A percentile compares a stretch with the other conserved stretches of the same genome.
Evolutionary conservation across 1,140 invertebrate species (phyloP).

Genomic region (Drosophila kikkawai): DNA sequence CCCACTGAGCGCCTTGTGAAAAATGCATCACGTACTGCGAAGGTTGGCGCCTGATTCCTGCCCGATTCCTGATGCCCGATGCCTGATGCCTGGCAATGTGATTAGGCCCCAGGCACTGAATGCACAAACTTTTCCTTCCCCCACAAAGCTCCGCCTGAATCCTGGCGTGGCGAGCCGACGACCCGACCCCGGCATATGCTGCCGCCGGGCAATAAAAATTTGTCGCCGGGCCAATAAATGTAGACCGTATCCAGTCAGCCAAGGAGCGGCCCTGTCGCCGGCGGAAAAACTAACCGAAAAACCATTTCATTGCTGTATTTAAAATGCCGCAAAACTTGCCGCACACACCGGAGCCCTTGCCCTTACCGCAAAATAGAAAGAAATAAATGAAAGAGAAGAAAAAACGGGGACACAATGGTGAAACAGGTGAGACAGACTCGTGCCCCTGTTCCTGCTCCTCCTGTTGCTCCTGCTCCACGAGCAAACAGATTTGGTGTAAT

Average conservation of each 20-base stretch:
- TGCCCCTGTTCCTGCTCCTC: neutral
- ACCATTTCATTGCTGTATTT: constrained; percentile 70
- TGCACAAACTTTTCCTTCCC: constrained; percentile 57
- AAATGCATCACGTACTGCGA: constrained; percentile 76
- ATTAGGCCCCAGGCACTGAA: constrained; percentile 67
- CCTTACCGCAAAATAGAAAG: neutral
- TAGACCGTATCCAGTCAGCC: constrained; percentile 30
- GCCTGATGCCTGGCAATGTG: constrained; percentile 65
- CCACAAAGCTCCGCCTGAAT: neutral
- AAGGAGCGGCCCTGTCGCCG: constrained; percentile 18
- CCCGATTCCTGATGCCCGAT: constrained; percentile 31
- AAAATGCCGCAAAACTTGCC: constrained; percentile 57
- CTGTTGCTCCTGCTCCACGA: constrained; percentile 11
- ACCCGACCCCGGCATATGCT: constrained; percentile 56
- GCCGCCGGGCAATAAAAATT: constrained; percentile 77
- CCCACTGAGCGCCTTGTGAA: constrained; percentile 51
- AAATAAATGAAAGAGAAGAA: constrained; percentile 1
- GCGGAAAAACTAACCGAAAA: constrained; percentile 53
- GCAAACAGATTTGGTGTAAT: constrained; percentile 77
- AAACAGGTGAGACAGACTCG: constrained; percentile 59
- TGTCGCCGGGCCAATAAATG: constrained; percentile 80
- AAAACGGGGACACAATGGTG: constrained; percentile 41
- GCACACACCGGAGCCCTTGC: constrained; percentile 10
- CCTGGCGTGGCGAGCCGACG: neutral
- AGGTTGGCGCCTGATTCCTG: constrained; percentile 48